Base-by-base conservation (phyloP, 2,888 invertebrate genomes). In the Panopea generosa region DNA sequence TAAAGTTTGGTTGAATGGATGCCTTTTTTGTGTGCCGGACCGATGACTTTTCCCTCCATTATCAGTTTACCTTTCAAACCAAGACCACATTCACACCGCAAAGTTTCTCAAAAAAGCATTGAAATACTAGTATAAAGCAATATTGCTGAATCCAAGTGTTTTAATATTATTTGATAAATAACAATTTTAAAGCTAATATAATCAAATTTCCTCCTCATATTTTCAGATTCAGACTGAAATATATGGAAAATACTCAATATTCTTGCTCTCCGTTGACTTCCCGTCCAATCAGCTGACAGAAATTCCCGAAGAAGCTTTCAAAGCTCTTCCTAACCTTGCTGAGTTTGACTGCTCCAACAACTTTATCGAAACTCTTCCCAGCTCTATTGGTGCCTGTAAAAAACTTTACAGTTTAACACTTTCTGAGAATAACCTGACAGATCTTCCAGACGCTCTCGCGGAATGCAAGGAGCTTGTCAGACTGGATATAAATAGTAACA, bases 401-500 rank as follows among this genome's bases (percentile, higher is more conserved):
- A 66, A 82, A 20, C 73, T 89, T 26, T 29, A 62, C n/a, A 77
- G 76, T 14, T 53, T 89, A 20, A 20, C 57, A 9, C 24, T 86
- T 6, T 38, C 69, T 2, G 77, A 85, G 40, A 89, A 89, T 75
- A 72, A 82, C 24, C 40, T 89, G 47, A 56, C 60, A 1, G 76
- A 78, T 3, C 69, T 89, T 11, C 89, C 89, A 1, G 77, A 81
- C 18, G 69, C 75, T 0, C 68, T 89, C 7, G 68, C 74, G 9
- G 57, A 79, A 38, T 84, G 87, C 47, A 50, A 66, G 38, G 53
- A 74, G 7, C 57, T 89, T 22, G 24, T 24, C 2, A 52, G 77
- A 0, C 63, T 89, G 24, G 85, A 87, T 18, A 81, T 87, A 7
- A 82, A 83, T 22, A 77, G 79, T 22, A 89, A 89, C 71, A 53